These are phyloP conservation scores for Nysson spinosus DNA, from an alignment of 2,888 invertebrate genomes.

Conservation along the genomic window DNA sequence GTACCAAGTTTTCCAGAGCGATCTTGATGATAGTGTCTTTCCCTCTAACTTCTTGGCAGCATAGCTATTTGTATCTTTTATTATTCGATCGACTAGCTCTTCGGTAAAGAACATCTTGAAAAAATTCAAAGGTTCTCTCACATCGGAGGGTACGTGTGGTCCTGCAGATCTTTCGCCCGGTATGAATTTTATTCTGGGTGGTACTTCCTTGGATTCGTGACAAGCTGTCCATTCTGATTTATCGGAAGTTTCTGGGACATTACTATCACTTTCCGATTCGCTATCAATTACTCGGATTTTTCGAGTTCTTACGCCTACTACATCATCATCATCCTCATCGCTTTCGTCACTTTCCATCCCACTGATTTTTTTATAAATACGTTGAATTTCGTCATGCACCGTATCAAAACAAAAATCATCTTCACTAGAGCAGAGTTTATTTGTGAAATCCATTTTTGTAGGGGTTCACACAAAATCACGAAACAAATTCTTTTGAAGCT, in stretches of 20 bases:
- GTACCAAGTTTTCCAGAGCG: neutral
- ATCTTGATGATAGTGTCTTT: neutral
- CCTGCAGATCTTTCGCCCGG: conserved; percentile 22
- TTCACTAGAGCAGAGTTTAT: conserved; percentile 22
- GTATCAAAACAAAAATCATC: conserved; percentile 16
- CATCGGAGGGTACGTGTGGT: conserved; percentile 16
- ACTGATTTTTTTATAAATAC: conserved; percentile 12
- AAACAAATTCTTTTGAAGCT: conserved; percentile 24
- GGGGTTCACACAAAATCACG: conserved; percentile 22
- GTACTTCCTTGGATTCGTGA: conserved; percentile 18
- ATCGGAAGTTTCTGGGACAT: conserved; percentile 17
- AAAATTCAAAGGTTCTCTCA: conserved; percentile 11
- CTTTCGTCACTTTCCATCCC: conserved; percentile 3
- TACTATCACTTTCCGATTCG: conserved; percentile 17
- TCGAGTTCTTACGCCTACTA: conserved; percentile 20
- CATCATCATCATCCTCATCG: conserved; percentile 20
- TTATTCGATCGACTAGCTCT: conserved; percentile 11
- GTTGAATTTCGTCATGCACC: conserved; percentile 1
- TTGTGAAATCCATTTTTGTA: conserved; percentile 26
- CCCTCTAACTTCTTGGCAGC: neutral
- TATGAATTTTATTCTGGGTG: conserved; percentile 13
- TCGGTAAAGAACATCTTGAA: conserved; percentile 24
- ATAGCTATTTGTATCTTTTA: neutral
- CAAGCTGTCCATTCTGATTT: conserved; percentile 17
- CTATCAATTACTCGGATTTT: conserved; percentile 19